Conservation (phyloP, 2,797 vertebrate species). For the Melanotaenia pygmaea region DNA sequence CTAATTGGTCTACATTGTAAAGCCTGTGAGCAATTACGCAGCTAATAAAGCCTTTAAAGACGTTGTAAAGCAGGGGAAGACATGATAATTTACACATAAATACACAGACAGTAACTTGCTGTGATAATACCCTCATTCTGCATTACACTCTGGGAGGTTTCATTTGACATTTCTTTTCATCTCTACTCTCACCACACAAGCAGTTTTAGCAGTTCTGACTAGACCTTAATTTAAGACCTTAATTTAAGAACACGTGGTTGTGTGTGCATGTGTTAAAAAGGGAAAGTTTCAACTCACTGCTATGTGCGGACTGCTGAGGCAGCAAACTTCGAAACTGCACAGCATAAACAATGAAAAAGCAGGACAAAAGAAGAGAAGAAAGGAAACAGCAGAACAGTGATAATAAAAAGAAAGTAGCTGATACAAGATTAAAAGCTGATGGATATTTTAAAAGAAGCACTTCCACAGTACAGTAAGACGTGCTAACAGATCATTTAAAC, state of each 20-base stretch:
- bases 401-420: constrained; percentile 10
- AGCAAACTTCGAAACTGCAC: constrained; percentile 33
- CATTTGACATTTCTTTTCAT: constrained; percentile 20
- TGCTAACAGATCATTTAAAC: background rate
- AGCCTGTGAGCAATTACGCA: constrained; percentile 35
- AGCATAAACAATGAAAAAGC: constrained; percentile 27
- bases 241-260: constrained; percentile 20
- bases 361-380: constrained; percentile 48
- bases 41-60: constrained; percentile 37
- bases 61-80: constrained; percentile 15
- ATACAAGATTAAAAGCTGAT: constrained; percentile 29
- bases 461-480: background rate
- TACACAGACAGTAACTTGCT: constrained; percentile 7
- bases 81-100: constrained; percentile 14
- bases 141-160: constrained; percentile 10
- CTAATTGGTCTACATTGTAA: constrained; percentile 30
- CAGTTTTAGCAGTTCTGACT: constrained; percentile 7
- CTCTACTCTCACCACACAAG: constrained; percentile 15
- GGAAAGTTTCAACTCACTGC: constrained; percentile 28
- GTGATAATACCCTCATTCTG: constrained; percentile 7
- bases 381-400: constrained; percentile 49
- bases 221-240: constrained; percentile 24
- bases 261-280: background rate
- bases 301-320: constrained; percentile 47
- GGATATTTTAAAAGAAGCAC: constrained; percentile 15